A percentile compares a stretch with the other conserved stretches of the same genome.
Evolutionary conservation across 2,113 vertebrate genomes (phyloP).

Genomic region (Podiceps cristatus): DNA sequence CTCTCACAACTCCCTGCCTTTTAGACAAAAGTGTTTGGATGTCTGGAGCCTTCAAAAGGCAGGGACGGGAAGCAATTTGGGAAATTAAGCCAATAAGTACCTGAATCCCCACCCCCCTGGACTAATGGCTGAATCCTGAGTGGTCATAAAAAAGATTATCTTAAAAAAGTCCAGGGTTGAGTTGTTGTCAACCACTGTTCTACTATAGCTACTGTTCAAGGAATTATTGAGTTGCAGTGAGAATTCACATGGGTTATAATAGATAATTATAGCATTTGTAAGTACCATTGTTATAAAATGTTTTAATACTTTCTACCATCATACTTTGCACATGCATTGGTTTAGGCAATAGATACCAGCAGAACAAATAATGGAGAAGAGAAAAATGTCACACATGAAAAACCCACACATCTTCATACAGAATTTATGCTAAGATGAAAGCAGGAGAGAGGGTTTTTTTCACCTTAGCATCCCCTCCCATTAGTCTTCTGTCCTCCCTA

Average conservation of each 20-base stretch:
- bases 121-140: not conserved
- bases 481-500: not conserved
- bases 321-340: not conserved
- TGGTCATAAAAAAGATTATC: not conserved
- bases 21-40: not conserved
- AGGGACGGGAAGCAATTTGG: not conserved
- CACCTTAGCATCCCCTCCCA: not conserved
- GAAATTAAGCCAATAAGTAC: not conserved
- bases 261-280: not conserved
- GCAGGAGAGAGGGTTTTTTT: not conserved
- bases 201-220: not conserved
- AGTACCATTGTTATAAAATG: not conserved
- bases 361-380: not conserved
- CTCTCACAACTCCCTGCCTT: not conserved
- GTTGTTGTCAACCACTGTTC: not conserved
- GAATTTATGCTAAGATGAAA: not conserved
- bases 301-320: not conserved
- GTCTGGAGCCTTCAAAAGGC: not conserved
- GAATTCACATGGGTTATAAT: slow-evolving; percentile 9
- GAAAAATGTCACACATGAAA: not conserved
- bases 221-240: not conserved
- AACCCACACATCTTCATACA: not conserved
- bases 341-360: not conserved
- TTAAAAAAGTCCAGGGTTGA: not conserved
- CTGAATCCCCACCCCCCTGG: not conserved